phyloP scores from a whole-genome alignment of 2,888 invertebrate species.

The Megamerina dolium region DNA sequence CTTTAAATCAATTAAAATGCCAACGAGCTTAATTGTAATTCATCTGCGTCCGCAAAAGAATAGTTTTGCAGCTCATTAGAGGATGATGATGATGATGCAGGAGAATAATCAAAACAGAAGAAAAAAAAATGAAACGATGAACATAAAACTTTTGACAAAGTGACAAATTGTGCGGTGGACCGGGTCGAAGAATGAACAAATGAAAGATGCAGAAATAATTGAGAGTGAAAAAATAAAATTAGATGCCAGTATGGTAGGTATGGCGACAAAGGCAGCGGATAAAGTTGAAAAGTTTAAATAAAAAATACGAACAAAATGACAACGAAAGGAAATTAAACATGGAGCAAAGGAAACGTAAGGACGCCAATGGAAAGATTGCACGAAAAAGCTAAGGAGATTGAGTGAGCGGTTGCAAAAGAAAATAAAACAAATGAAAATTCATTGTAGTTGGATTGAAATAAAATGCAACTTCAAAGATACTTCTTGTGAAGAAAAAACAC shows the following conservation, averaged over 20 bases:
- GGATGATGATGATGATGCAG: slow-evolving; percentile 6
- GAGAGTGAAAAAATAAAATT: not conserved
- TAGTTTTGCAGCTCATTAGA: slow-evolving; percentile 27
- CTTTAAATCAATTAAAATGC: slow-evolving; percentile 19
- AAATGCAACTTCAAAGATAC: too few relatives aligned
- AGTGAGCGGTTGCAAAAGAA: too few relatives aligned
- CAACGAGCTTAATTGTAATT: slow-evolving; percentile 24
- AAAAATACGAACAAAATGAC: not conserved
- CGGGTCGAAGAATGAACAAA: not conserved
- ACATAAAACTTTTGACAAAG: slow-evolving; percentile 14
- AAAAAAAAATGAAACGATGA: slow-evolving; percentile 1
- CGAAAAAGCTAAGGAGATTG: too few relatives aligned
- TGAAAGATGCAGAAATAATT: not conserved
- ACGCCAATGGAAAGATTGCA: too few relatives aligned
- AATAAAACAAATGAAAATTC: too few relatives aligned
- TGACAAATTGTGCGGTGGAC: slow-evolving; percentile 10
- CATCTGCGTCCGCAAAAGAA: slow-evolving; percentile 18
- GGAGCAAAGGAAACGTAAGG: not conserved
- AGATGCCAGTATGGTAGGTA: not conserved
- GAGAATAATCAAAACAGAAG: not conserved
- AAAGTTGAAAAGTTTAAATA: too few relatives aligned
- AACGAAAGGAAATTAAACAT: not conserved
- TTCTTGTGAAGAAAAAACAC: too few relatives aligned
- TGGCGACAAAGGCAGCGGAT: too few relatives aligned
- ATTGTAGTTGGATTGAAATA: too few relatives aligned